Conservation (phyloP, 2,888 invertebrate species). For the Julus scanicus region DNA sequence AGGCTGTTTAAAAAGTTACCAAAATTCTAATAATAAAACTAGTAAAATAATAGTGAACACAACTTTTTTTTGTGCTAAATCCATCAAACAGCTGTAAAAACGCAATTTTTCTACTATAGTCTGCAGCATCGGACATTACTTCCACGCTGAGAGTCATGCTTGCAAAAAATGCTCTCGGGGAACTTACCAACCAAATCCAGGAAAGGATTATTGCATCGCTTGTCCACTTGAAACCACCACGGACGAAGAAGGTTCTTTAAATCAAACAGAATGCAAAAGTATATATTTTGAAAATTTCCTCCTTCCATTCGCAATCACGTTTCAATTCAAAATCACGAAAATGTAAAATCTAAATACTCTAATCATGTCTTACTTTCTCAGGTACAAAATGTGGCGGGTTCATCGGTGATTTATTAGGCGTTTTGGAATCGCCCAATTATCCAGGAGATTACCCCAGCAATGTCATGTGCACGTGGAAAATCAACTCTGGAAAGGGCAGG, state of each 20-base stretch:
- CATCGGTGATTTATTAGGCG: slow-evolving; percentile 62
- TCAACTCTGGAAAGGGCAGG: slow-evolving; percentile 65
- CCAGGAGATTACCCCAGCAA: slow-evolving; percentile 67
- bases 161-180: slow-evolving; percentile 65
- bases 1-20: too few species aligned
- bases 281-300: slow-evolving; percentile 55
- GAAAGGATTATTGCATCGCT: slow-evolving; percentile 65
- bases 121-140: slow-evolving; percentile 65
- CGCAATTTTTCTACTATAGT: slow-evolving; percentile 61
- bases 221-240: slow-evolving; percentile 67
- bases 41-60: not conserved
- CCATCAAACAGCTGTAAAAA: not conserved
- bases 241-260: slow-evolving; percentile 63
- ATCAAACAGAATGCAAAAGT: slow-evolving; percentile 66
- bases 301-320: not conserved
- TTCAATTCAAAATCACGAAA: not conserved
- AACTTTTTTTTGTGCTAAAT: not conserved
- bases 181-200: slow-evolving; percentile 64
- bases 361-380: slow-evolving; percentile 49
- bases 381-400: slow-evolving; percentile 61
- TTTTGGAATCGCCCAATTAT: slow-evolving; percentile 68
- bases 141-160: slow-evolving; percentile 61
- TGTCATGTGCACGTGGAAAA: slow-evolving; percentile 67
- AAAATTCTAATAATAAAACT: not conserved
- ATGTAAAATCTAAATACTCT: not conserved